Conservation (phyloP, 2,113 vertebrate genomes). For the Atrichornis clamosus region DNA sequence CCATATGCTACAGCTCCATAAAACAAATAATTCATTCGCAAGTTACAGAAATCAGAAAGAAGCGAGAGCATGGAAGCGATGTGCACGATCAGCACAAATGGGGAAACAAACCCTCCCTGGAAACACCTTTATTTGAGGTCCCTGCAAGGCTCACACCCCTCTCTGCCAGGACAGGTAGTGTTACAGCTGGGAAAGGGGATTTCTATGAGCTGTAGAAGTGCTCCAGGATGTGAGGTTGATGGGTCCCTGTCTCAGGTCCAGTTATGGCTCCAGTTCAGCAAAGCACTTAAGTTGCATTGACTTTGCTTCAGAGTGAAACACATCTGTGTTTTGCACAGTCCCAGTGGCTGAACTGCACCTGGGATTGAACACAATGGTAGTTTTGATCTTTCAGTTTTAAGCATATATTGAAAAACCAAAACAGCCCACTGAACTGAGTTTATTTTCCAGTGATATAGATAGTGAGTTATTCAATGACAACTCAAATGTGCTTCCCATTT, state of each 20-base stretch:
- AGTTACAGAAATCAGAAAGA: not conserved
- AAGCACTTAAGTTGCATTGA: not conserved
- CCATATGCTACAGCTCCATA: conserved; percentile 32
- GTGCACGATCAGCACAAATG: not conserved
- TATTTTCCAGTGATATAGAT: conserved; percentile 3
- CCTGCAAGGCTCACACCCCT: not conserved
- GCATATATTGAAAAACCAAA: not conserved
- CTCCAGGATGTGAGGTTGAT: not conserved
- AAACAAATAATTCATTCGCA: conserved; percentile 37
- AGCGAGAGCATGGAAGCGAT: not conserved
- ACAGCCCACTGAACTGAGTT: not conserved
- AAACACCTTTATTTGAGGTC: not conserved
- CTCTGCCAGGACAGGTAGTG: not conserved
- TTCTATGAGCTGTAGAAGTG: not conserved
- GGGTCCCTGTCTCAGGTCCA: not conserved
- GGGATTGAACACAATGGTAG: not conserved
- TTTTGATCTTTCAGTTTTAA: not conserved
- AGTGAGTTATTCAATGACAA: conserved; percentile 11
- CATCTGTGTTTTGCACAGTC: not conserved
- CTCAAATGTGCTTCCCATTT: conserved; percentile 29
- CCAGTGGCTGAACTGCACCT: not conserved
- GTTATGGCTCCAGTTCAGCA: not conserved
- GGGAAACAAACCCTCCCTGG: not conserved
- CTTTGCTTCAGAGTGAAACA: not conserved
- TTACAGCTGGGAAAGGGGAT: not conserved